Percentiles rank a stretch among this genome's conserved stretches.
Evolutionary conservation across 2,113 vertebrate species (phyloP).

Genomic region (Arizona elegans): DNA sequence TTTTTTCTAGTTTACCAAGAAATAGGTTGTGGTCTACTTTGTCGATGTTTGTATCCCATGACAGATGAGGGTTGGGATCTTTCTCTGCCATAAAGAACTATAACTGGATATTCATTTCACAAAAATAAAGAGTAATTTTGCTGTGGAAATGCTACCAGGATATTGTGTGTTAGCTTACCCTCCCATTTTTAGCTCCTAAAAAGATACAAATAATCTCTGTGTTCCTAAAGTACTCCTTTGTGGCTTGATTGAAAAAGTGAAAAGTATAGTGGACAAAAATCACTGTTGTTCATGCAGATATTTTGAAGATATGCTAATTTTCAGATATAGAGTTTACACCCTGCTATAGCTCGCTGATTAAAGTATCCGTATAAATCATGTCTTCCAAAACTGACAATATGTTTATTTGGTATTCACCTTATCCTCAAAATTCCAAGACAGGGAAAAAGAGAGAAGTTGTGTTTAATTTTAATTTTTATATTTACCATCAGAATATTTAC

Average conservation of each 20-base stretch:
- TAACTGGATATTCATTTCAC: slow-evolving; percentile 8
- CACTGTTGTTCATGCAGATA: background rate
- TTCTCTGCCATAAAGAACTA: background rate
- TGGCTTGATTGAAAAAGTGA: background rate
- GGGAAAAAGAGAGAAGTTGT: background rate
- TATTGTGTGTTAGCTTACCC: slow-evolving; percentile 6
- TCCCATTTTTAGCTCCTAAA: slow-evolving; percentile 5
- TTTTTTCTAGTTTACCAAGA: background rate
- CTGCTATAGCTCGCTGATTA: background rate
- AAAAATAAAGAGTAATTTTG: slow-evolving; percentile 15
- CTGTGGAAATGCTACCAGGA: background rate
- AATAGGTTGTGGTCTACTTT: background rate
- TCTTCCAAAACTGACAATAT: too few relatives aligned
- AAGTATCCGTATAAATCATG: background rate
- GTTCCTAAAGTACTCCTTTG: slow-evolving; percentile 13
- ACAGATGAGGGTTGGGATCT: background rate
- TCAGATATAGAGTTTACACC: background rate
- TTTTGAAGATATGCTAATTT: background rate
- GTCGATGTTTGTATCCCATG: slow-evolving; percentile 17
- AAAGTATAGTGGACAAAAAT: background rate
- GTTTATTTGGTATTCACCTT: background rate
- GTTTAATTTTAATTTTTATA: background rate
- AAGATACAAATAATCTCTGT: slow-evolving; percentile 8
- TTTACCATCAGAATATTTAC: background rate
- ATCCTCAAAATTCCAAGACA: background rate